Evolutionary conservation across 2,113 vertebrate species (phyloP).

Genomic region (Lethenteron reissneri): DNA sequence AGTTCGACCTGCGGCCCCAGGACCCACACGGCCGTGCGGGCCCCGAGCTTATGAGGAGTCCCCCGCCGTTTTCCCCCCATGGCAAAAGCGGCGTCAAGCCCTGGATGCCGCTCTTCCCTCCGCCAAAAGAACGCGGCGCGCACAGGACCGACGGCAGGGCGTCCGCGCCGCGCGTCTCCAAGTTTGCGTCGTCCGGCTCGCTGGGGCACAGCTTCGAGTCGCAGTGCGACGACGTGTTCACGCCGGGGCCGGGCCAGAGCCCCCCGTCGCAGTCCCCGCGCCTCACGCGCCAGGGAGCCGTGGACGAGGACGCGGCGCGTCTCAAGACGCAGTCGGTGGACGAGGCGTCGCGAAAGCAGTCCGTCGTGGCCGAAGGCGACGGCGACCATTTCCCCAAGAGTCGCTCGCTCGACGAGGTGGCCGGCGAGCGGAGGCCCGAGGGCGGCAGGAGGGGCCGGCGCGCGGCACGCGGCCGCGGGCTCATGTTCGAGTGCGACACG

Average conservation of each 20-base stretch:
- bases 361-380: not conserved
- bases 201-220: slow-evolving; percentile 2
- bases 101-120: not conserved
- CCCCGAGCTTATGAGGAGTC: not conserved
- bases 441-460: not conserved
- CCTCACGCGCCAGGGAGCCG: not conserved
- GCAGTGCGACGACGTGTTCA: slow-evolving; percentile 1
- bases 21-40: too few relatives aligned
- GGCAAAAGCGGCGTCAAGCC: not conserved
- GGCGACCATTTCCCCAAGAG: not conserved
- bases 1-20: slow-evolving; percentile 53
- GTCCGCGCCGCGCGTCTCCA: not conserved
- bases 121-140: too few relatives aligned
- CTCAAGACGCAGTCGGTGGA: too few relatives aligned
- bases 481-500: slow-evolving; percentile 51
- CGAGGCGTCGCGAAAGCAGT: too few relatives aligned
- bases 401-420: not conserved
- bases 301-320: not conserved
- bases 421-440: too few relatives aligned
- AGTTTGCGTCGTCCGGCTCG: not conserved
- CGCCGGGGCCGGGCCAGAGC: not conserved
- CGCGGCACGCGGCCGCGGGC: slow-evolving; percentile 14
- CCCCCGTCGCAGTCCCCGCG: not conserved
- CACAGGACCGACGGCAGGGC: not conserved
- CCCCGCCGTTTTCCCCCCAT: not conserved